A percentile compares a stretch with the other conserved stretches of the same genome.
Evolutionary conservation across 2,888 invertebrate genomes (phyloP).

Genomic region (Heliconius charithonia): DNA sequence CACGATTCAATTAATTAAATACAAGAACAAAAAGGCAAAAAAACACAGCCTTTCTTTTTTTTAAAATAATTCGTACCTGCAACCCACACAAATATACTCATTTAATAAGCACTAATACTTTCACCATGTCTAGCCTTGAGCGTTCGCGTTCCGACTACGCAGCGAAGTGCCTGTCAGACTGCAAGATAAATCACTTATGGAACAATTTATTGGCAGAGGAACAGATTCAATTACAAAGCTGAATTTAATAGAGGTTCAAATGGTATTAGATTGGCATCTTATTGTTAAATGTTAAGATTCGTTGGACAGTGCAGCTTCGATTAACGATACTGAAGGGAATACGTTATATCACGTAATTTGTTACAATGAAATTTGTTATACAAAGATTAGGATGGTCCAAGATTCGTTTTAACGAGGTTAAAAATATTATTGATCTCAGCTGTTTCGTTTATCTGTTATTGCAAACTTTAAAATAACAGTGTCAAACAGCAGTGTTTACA

Average conservation of each 20-base stretch:
- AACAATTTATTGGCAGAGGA: slow-evolving; percentile 58
- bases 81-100: slow-evolving; percentile 8
- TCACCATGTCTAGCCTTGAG: slow-evolving; percentile 41
- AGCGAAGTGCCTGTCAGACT: slow-evolving; percentile 52
- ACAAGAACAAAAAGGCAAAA: too few species aligned
- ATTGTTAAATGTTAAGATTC: not conserved
- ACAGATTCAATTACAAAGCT: slow-evolving; percentile 58
- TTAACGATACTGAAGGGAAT: too few species aligned
- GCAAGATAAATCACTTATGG: slow-evolving; percentile 57
- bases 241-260: slow-evolving; percentile 54
- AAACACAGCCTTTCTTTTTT: not conserved
- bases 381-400: too few species aligned
- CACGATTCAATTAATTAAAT: too few species aligned
- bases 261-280: slow-evolving; percentile 42
- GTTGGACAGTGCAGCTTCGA: too few species aligned
- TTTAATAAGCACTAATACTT: slow-evolving; percentile 43
- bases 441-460: too few species aligned
- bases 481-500: too few species aligned
- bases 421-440: too few species aligned
- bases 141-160: slow-evolving; percentile 48
- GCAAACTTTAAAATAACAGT: too few species aligned
- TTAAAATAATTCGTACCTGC: not conserved
- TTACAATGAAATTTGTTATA: too few species aligned
- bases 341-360: too few species aligned
- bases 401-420: too few species aligned